phyloP scores from a whole-genome alignment of 2,888 invertebrate genomes.

The Himalopsyche kuldschensis region DNA sequence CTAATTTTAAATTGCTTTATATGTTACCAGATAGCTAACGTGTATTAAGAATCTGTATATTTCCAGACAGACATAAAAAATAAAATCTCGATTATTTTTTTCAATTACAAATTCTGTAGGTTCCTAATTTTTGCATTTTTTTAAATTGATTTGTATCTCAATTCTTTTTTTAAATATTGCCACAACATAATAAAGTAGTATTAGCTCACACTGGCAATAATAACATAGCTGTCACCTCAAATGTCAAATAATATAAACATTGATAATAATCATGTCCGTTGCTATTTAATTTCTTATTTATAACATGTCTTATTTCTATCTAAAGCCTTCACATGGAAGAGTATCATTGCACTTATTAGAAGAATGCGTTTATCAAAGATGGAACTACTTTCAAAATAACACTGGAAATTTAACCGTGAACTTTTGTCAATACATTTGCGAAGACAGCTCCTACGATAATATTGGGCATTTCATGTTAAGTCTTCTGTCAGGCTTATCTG shows the following conservation, averaged over 20 bases:
- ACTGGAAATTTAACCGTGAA: conserved; percentile 43
- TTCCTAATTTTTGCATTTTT: no score
- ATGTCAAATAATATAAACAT: not conserved
- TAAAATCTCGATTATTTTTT: no score
- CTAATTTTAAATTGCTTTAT: no score
- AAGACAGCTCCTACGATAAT: conserved; percentile 62
- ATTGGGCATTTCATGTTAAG: conserved; percentile 63
- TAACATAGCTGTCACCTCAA: not conserved
- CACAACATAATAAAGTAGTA: no score
- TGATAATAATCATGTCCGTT: not conserved
- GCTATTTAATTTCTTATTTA: not conserved
- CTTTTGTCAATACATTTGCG: conserved; percentile 61
- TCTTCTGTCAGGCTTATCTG: conserved; percentile 48
- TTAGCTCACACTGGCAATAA: not conserved
- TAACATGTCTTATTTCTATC: conserved; percentile 61
- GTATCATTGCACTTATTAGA: conserved; percentile 59
- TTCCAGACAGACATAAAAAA: no score
- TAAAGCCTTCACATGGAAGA: conserved; percentile 59
- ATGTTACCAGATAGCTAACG: no score
- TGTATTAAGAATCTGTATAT: no score
- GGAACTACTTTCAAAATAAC: conserved; percentile 55
- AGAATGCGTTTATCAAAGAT: conserved; percentile 55
- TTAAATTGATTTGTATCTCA: no score
- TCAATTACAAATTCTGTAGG: no score
- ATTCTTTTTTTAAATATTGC: no score